Base-by-base conservation (phyloP, 2,888 invertebrate genomes). In the Doris montereyensis region DNA sequence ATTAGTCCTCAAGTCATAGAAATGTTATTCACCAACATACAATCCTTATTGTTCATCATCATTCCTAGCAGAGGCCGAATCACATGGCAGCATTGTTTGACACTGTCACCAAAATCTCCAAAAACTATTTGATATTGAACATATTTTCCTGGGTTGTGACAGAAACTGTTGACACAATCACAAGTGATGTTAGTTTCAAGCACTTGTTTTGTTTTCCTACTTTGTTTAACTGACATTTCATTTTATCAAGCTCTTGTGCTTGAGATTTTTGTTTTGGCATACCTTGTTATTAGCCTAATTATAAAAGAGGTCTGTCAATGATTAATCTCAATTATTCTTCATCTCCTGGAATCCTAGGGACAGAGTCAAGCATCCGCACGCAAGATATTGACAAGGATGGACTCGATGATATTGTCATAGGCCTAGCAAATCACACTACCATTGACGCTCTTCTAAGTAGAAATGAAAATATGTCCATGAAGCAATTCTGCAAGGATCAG, bases 361-460 rank as follows among this genome's bases (percentile, higher is more conserved):
- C 83, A 4, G 85, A 86, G 76, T 82, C 83, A 10, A 82, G 82
- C 73, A 52, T 86, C 4, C 32, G 80, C 17, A 72, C 90, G 75
- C 28, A 88, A 35, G 90, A 91, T 82, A 87, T 89, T 21, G 87
- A 91, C 83, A 86, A 84, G 34, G 90, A 91, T 83, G 89, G 89
- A 0, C 41, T 83, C n/a, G 84, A 87, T 74, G 90, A 90, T 80
- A 78, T 90, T 41, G 80, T 90, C 17, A 79, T 89, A 68, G 87
- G 86, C 30, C 58, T 85, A 32, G 82, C 81, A 17, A 8, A 24
- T 0, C 58, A 78, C 34, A 35, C n/a, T 41, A 30, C 2, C 21
- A 62, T 60, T 0, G 72, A 72, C 1, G 26, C 65, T 0, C n/a
- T 21, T 4, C 26, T 1, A 57, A 13, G 26, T 3, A 28, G 13